Conservation (phyloP, 2,113 vertebrate species). For the Columba livia region DNA sequence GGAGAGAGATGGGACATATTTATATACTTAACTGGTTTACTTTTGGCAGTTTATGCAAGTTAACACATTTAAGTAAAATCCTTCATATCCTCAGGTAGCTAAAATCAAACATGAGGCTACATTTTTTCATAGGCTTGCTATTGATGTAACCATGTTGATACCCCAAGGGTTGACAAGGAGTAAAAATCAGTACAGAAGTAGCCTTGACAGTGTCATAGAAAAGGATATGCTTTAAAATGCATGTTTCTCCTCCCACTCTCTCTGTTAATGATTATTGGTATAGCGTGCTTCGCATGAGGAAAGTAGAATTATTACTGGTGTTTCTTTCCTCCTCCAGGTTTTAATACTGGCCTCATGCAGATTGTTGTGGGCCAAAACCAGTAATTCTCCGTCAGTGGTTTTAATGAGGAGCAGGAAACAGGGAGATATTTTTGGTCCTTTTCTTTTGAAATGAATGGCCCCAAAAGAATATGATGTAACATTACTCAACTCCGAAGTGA, state of each 20-base stretch:
- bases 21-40: neutral
- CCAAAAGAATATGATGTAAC: slow-evolving; percentile 3
- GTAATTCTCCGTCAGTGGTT: neutral
- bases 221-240: neutral
- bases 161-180: neutral
- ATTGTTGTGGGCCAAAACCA: neutral
- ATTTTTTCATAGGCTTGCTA: neutral
- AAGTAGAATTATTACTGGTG: neutral
- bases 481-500: slow-evolving; percentile 24
- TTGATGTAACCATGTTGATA: neutral
- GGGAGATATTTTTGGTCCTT: neutral
- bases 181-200: neutral
- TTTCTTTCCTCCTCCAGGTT: slow-evolving; percentile 8
- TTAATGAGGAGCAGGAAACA: slow-evolving; percentile 38
- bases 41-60: neutral
- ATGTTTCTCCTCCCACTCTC: neutral
- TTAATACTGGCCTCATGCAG: neutral
- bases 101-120: neutral
- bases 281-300: neutral
- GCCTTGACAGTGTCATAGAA: neutral
- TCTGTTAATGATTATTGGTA: neutral
- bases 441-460: neutral
- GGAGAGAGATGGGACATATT: neutral
- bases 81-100: neutral
- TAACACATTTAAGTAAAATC: neutral